These are phyloP conservation scores for Matsumyia berberina DNA, from an alignment of 2,888 invertebrate genomes.

Conservation along the genomic window DNA sequence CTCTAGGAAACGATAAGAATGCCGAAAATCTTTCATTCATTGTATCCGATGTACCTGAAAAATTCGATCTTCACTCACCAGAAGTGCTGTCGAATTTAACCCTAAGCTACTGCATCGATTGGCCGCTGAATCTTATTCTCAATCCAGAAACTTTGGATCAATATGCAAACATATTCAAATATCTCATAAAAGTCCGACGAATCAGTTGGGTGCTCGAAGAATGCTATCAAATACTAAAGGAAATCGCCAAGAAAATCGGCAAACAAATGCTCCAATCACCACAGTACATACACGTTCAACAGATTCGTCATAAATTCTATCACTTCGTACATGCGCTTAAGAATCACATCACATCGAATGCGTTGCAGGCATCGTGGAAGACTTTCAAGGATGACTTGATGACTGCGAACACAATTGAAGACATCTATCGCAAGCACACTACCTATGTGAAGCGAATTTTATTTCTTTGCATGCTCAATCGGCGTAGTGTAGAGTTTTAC, in stretches of 20 bases:
- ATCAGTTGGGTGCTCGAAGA: constrained; percentile 91
- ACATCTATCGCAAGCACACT: constrained; percentile 89
- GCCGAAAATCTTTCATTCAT: constrained; percentile 88
- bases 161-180: constrained; percentile 91
- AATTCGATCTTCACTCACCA: constrained; percentile 88
- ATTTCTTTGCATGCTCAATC: constrained; percentile 90
- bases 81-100: constrained; percentile 89
- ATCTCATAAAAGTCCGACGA: constrained; percentile 90
- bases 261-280: constrained; percentile 86
- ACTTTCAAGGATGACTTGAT: constrained; percentile 89
- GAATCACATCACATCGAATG: constrained; percentile 91
- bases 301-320: constrained; percentile 90
- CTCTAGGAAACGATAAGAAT: constrained; percentile 86
- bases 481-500: constrained; percentile 88
- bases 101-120: constrained; percentile 89
- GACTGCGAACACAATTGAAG: constrained; percentile 88
- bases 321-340: constrained; percentile 91
- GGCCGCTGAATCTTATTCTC: constrained; percentile 92
- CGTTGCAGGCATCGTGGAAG: constrained; percentile 90
- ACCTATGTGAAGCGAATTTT: constrained; percentile 90
- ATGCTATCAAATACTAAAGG: constrained; percentile 88
- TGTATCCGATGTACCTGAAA: constrained; percentile 86
- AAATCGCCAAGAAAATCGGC: constrained; percentile 85
- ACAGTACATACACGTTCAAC: constrained; percentile 89
- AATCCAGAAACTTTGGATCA: constrained; percentile 89